These are phyloP conservation scores for Ectemnius lituratus DNA, from an alignment of 2,888 invertebrate species.

Conservation along the genomic window DNA sequence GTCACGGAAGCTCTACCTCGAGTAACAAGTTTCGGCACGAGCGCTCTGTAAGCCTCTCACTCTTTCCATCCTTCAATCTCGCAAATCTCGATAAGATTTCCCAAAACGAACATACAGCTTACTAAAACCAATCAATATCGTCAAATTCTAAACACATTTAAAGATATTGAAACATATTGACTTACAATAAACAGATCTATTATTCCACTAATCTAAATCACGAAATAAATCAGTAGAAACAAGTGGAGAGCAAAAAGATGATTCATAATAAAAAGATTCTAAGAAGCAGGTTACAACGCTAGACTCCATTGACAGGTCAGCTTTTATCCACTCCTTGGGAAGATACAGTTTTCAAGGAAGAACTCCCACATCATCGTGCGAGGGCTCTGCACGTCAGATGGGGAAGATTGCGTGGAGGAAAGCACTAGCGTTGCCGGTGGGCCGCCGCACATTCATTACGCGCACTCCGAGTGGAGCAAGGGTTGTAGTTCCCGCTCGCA, in stretches of 20 bases:
- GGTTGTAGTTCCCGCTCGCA: constrained; percentile 5
- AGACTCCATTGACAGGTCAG: too few relatives aligned
- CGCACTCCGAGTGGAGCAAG: constrained; percentile 19
- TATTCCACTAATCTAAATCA: too few relatives aligned
- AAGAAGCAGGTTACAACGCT: too few relatives aligned
- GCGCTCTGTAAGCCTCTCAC: constrained; percentile 46
- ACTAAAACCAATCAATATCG: too few relatives aligned
- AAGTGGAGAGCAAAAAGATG: too few relatives aligned
- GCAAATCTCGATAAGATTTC: constrained; percentile 1
- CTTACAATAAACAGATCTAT: too few relatives aligned
- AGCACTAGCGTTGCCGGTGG: not conserved
- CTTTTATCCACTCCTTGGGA: too few relatives aligned
- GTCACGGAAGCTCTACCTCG: constrained; percentile 58
- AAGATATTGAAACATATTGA: too few relatives aligned
- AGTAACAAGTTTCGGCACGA: constrained; percentile 61
- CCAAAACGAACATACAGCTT: not conserved
- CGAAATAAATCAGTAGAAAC: too few relatives aligned
- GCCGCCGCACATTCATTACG: constrained; percentile 46
- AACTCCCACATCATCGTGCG: constrained; percentile 1
- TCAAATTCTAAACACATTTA: too few relatives aligned
- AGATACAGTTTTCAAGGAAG: not conserved
- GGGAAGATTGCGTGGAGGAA: constrained; percentile 17
- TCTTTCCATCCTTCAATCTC: constrained; percentile 19
- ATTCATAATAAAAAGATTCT: too few relatives aligned
- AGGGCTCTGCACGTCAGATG: constrained; percentile 22